Evolutionary conservation across 1,140 invertebrate species (phyloP).

Genomic region (Bombus turneri): DNA sequence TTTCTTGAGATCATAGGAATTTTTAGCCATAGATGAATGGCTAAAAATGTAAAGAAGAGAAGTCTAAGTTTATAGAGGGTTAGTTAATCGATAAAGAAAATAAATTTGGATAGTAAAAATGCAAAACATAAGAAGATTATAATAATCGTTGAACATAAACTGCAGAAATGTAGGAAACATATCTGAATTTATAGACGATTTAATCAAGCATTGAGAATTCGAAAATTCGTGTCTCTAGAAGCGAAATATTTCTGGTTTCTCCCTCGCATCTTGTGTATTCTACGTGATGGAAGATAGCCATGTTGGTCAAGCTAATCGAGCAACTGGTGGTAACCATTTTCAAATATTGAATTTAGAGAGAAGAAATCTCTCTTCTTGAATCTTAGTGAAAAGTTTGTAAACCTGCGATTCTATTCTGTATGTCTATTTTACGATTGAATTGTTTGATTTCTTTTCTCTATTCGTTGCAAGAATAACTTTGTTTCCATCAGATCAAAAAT

Average conservation of each 20-base stretch:
- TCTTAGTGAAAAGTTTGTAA: neutral
- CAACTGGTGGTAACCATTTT: neutral
- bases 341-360: slow-evolving; percentile 27
- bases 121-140: too few species aligned
- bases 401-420: neutral
- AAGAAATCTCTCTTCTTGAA: neutral
- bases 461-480: too few species aligned
- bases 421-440: neutral
- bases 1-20: neutral
- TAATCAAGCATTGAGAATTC: neutral
- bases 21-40: too few species aligned
- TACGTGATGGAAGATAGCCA: neutral
- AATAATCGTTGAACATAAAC: too few species aligned
- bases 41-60: too few species aligned
- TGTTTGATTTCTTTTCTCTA: neutral
- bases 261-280: neutral
- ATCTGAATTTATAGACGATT: too few species aligned
- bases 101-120: too few species aligned
- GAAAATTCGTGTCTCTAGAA: neutral
- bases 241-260: neutral
- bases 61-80: too few species aligned
- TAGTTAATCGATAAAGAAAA: too few species aligned
- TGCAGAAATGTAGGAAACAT: neutral
- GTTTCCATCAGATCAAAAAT: neutral
- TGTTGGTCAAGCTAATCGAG: neutral